A percentile compares a stretch with the other conserved stretches of the same genome.
phyloP scores from a whole-genome alignment of 2,113 vertebrate species.

The Hirundichthys speculiger region DNA sequence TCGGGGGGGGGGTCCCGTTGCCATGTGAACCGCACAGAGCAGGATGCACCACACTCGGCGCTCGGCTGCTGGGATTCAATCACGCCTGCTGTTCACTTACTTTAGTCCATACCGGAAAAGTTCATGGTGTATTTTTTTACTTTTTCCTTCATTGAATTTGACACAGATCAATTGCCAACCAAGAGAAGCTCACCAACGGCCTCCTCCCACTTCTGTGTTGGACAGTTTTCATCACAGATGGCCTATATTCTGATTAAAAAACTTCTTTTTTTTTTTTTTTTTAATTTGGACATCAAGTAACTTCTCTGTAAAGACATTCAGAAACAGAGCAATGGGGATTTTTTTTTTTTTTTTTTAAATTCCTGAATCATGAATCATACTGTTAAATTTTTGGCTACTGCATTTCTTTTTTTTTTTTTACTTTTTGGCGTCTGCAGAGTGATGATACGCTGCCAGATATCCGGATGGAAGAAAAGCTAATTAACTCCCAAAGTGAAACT shows the following conservation, averaged over 20 bases:
- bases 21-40: constrained; percentile 72
- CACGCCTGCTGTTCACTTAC: constrained; percentile 50
- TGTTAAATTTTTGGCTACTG: constrained; percentile 18
- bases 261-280: constrained; percentile 12
- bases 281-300: constrained; percentile 27
- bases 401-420: too few relatives aligned
- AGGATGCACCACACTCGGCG: constrained; percentile 25
- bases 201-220: constrained; percentile 10
- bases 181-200: not conserved
- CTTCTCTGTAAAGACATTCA: constrained; percentile 17
- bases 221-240: constrained; percentile 48
- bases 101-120: constrained; percentile 10
- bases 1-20: constrained; percentile 72
- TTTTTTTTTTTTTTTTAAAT: not conserved
- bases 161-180: constrained; percentile 9
- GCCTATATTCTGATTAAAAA: constrained; percentile 37
- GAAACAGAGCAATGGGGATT: constrained; percentile 2
- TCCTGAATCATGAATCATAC: too few relatives aligned
- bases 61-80: constrained; percentile 20
- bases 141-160: constrained; percentile 3
- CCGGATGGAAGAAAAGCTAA: constrained; percentile 20
- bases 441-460: constrained; percentile 33
- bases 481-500: constrained; percentile 34
- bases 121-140: constrained; percentile 8
- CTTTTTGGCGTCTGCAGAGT: constrained; percentile 23